Evolutionary conservation across 2,888 invertebrate species (phyloP), one percentile per base, ranked within the genome.

Genomic region (Sminthurides aquaticus): DNA sequence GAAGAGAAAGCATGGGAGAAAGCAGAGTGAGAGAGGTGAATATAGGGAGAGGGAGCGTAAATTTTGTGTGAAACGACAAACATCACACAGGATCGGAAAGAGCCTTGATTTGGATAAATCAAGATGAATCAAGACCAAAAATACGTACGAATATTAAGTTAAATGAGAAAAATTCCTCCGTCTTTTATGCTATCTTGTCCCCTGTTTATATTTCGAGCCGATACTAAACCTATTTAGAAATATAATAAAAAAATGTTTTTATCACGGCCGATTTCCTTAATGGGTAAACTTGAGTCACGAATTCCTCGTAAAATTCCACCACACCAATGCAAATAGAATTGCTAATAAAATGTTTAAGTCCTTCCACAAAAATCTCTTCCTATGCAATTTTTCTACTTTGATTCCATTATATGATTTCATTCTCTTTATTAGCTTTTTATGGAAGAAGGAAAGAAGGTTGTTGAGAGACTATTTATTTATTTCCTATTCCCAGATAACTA

Each of bases 221-320:
- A 49, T 49, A 62, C 49, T 48, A 49, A 34, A 34, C 20, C 62
- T 57, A 43, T 48, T 56, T 57, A 26, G 56, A 48, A 60, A 62
- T 57, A 57, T 28, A 43, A 34, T 57, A 48, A 62, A 64, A 59
- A 57, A 52, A 29, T 3, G 29, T 58, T 64, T 64, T 64, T 64
- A 64, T 60, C 64, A 60, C 64, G 49, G 48, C 64, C 60, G 64
- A 64, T 64, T 64, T 64, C 64, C 64, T 64, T 64, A 55, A 64
- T 60, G 64, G 64, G 64, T 60, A 64, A 64, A 64, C 59, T 27
- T 60, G 26, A 60, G 60, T 55, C 64, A 64, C 64, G 64, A 64
- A 64, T 64, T 64, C 60, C 55, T 59, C 60, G 56, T 64, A 64
- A 64, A 63, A 60, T 43, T 60, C 20, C 24, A 28, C 5, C 26